These are phyloP conservation scores for Tenebrosternarchus preto DNA, from an alignment of 2,113 vertebrate genomes.

Conservation along the genomic window DNA sequence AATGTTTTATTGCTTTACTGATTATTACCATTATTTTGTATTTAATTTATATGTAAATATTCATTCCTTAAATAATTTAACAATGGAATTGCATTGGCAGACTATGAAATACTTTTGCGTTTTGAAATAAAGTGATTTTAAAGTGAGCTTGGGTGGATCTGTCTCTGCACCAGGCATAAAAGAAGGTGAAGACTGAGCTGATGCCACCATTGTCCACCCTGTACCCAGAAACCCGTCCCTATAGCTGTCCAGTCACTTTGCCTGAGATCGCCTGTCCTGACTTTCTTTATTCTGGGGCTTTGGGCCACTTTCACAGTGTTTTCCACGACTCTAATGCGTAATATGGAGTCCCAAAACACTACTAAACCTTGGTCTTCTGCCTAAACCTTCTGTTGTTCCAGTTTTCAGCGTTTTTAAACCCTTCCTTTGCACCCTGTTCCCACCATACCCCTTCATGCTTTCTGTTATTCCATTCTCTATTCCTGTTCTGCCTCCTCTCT, in stretches of 20 bases:
- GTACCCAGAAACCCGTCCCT: too few species aligned
- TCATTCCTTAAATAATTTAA: slow-evolving; percentile 64
- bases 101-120: slow-evolving; percentile 66
- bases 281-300: slow-evolving; percentile 10
- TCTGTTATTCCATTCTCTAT: slow-evolving; percentile 2
- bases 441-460: background rate
- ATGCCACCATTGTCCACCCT: too few species aligned
- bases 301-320: background rate
- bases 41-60: slow-evolving; percentile 77
- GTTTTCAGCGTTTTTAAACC: background rate
- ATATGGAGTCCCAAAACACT: background rate
- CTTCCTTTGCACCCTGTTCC: background rate
- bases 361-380: too few species aligned
- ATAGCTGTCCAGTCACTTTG: too few species aligned
- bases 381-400: slow-evolving; percentile 21
- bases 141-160: slow-evolving; percentile 49
- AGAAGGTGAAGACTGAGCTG: background rate
- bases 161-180: background rate
- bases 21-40: slow-evolving; percentile 57
- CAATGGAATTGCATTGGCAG: slow-evolving; percentile 63
- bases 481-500: background rate
- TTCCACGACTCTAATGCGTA: background rate
- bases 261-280: too few species aligned
- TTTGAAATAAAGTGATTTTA: slow-evolving; percentile 78
- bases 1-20: slow-evolving; percentile 38